Evolutionary conservation across 2,797 vertebrate species (phyloP), one percentile per base, ranked within the genome.

Genomic region (Sciaenops ocellatus): DNA sequence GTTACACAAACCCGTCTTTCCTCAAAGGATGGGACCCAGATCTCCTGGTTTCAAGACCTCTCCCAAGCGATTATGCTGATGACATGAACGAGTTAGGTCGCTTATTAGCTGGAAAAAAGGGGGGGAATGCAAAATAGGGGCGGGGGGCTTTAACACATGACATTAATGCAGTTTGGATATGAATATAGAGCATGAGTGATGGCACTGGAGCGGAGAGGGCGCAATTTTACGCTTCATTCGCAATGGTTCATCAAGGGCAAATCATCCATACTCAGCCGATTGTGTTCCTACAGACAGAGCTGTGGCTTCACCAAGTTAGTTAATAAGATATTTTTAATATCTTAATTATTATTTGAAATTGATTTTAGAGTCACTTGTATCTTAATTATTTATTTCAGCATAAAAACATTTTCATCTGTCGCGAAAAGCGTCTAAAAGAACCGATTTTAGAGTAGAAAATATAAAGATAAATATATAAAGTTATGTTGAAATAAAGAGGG

Each of bases 31-130:
- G 90, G 88, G 89, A 90, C 93, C 83, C 85, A 87, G 91, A 92
- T 89, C 89, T 92, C 63, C 76, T 73, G 73, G 80, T 78, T 62
- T 76, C 82, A 62, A 77, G 90, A 92, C 85, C 91, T 94, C 92
- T 93, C 93, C 93, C 88, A 84, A 94, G 92, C 90, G 95, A 95
- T 94, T 95, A 92, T 92, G 91, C 89, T 90, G 94, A 95, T 92
- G 92, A 91, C 92, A 94, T 88, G 87, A 90, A 90, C 87, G 87
- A 93, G 92, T 92, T 90, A 89, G 85, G 90, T 91, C 86, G 92
- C 90, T 92, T 88, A 87, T 95, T 92, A 85, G 83, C 69, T 47
- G 69, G 51, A 17, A 18, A 62, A 57, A 80, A 9, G 9, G 11
- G 28, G 10, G 20, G 18, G 42, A 11, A 12, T 78, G 62, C 56